phyloP scores from a whole-genome alignment of 2,797 vertebrate genomes.

The Pteronotus mesoamericanus region DNA sequence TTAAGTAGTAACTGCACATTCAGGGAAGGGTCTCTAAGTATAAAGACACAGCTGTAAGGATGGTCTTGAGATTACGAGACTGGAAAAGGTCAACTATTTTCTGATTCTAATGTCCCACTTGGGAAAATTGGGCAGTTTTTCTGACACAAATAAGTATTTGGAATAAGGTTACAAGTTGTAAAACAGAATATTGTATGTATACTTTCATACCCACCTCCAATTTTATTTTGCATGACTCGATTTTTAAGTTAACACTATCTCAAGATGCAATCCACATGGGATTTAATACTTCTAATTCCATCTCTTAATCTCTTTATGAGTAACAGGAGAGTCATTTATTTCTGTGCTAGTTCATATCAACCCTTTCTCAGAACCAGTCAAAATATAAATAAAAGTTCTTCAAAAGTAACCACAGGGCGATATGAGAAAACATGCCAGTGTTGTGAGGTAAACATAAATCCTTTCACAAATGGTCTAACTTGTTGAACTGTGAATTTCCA shows the following conservation, averaged over 20 bases:
- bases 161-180: not conserved
- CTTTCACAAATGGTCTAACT: constrained; percentile 18
- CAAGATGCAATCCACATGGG: not conserved
- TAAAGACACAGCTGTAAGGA: not conserved
- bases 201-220: not conserved
- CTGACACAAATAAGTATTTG: not conserved
- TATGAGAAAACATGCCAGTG: not conserved
- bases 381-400: constrained; percentile 37
- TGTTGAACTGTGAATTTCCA: constrained; percentile 26
- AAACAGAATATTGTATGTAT: not conserved
- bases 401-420: constrained; percentile 13
- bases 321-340: not conserved
- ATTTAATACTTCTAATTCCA: constrained; percentile 41
- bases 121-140: not conserved
- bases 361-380: constrained; percentile 27
- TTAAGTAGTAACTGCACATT: not conserved
- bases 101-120: not conserved
- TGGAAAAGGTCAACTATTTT: not conserved
- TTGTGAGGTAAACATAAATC: not conserved
- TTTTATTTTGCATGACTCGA: not conserved
- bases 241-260: constrained; percentile 22
- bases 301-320: not conserved
- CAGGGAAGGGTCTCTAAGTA: not conserved
- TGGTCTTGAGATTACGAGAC: not conserved
- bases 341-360: not conserved